Evolutionary conservation across 2,888 invertebrate species (phyloP).

Genomic region (Yponomeuta cagnagella): DNA sequence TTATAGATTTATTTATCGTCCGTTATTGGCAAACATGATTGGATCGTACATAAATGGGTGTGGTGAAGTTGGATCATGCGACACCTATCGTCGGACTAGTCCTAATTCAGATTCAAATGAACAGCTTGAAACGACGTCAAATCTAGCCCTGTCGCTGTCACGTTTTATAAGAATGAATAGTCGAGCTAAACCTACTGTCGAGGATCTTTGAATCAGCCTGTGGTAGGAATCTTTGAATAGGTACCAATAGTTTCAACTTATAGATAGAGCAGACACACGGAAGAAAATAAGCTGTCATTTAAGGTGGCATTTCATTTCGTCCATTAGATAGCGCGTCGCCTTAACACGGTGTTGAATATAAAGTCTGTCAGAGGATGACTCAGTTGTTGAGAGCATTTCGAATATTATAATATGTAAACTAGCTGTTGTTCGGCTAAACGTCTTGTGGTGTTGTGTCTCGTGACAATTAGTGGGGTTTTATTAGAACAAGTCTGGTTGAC

Average conservation of each 20-base stretch:
- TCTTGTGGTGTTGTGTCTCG: conserved; percentile 42
- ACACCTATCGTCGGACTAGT: background rate
- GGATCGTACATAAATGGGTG: too few relatives aligned
- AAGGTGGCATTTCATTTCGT: conserved; percentile 12
- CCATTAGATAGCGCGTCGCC: conserved; percentile 25
- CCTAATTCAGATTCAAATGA: background rate
- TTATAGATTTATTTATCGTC: background rate
- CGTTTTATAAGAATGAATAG: background rate
- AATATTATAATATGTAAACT: conserved; percentile 73
- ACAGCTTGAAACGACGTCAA: background rate
- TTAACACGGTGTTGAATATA: conserved; percentile 57
- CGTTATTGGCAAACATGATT: too few relatives aligned
- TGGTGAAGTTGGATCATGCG: background rate
- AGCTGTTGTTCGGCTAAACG: conserved; percentile 48
- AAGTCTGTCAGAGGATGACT: conserved; percentile 64
- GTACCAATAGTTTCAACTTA: background rate
- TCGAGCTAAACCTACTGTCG: background rate
- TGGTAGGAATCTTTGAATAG: background rate
- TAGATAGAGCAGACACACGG: background rate
- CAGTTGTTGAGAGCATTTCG: conserved; percentile 66
- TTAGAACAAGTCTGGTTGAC: conserved; percentile 42
- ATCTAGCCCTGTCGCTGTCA: background rate
- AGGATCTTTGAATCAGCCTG: background rate
- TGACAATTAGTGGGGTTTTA: conserved; percentile 67
- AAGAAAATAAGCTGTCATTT: background rate